Conservation (phyloP, 2,113 vertebrate genomes). For the Cervus canadensis region DNA sequence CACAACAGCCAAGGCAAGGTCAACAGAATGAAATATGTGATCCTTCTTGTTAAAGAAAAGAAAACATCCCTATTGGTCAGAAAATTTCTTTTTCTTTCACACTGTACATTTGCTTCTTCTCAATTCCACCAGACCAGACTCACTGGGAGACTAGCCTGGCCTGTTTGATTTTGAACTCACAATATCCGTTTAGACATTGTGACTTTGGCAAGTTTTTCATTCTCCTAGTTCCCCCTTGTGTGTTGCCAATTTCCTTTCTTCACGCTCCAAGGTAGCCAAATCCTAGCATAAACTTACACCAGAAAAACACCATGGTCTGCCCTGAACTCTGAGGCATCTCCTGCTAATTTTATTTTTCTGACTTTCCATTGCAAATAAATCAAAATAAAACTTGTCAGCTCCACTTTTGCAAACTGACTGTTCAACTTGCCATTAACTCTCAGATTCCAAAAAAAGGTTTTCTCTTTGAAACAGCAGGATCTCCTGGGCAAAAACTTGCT, state of each 20-base stretch:
- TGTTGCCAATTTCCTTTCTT: background rate
- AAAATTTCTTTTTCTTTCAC: background rate
- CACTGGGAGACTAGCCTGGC: background rate
- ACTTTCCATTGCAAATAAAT: background rate
- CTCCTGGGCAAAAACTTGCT: background rate
- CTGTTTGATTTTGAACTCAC: background rate
- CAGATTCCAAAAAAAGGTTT: background rate
- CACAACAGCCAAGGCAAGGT: background rate
- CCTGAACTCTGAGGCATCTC: background rate
- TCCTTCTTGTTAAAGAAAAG: background rate
- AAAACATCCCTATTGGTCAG: background rate
- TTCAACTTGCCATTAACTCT: background rate
- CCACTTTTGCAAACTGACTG: background rate
- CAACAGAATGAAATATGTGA: background rate
- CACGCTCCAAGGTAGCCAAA: background rate
- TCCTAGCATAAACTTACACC: background rate
- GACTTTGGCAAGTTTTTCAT: background rate
- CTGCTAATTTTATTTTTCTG: background rate
- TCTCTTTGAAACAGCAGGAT: background rate
- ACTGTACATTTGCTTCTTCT: background rate
- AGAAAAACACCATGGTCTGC: background rate
- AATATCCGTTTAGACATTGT: background rate
- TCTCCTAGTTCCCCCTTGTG: background rate
- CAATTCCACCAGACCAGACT: background rate
- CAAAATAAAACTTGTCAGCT: background rate